Percentiles rank a stretch among this genome's conserved stretches.
Evolutionary conservation across 2,888 invertebrate genomes (phyloP).

Genomic region (Rhamnusium bicolor): DNA sequence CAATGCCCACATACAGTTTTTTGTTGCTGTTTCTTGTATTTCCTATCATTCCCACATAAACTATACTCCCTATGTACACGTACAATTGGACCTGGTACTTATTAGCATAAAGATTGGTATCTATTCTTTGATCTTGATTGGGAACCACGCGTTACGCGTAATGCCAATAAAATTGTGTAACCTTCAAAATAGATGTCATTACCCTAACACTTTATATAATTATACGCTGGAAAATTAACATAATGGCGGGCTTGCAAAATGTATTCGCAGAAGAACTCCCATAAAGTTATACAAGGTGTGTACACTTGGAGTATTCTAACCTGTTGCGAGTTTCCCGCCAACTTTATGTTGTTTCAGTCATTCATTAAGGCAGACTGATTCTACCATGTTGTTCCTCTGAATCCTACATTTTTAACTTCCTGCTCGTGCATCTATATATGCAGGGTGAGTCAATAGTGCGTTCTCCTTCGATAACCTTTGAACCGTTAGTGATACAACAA

Average conservation of each 20-base stretch:
- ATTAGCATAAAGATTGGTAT: constrained; percentile 17
- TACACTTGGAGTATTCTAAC: not conserved
- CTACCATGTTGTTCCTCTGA: too few species aligned
- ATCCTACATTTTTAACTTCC: too few species aligned
- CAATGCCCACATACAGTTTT: constrained; percentile 27
- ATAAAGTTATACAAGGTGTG: not conserved
- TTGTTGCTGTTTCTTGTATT: not conserved
- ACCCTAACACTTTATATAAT: constrained; percentile 35
- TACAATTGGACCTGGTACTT: not conserved
- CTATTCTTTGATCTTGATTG: not conserved
- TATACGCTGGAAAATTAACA: constrained; percentile 17
- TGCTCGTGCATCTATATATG: too few species aligned
- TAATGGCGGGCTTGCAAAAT: constrained; percentile 1
- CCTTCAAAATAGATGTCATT: constrained; percentile 47
- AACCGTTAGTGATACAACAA: too few species aligned
- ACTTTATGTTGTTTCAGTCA: too few species aligned
- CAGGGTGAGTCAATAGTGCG: too few species aligned
- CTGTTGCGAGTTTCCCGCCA: too few species aligned
- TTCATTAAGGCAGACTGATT: too few species aligned
- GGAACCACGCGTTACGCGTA: constrained; percentile 14
- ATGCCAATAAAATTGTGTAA: constrained; percentile 43
- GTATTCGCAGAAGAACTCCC: constrained; percentile 8
- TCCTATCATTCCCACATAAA: not conserved
- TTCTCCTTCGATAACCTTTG: too few species aligned
- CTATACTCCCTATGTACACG: not conserved